These are phyloP conservation scores for Anolis carolinensis DNA, from an alignment of 2,113 vertebrate genomes.

Conservation along the genomic window DNA sequence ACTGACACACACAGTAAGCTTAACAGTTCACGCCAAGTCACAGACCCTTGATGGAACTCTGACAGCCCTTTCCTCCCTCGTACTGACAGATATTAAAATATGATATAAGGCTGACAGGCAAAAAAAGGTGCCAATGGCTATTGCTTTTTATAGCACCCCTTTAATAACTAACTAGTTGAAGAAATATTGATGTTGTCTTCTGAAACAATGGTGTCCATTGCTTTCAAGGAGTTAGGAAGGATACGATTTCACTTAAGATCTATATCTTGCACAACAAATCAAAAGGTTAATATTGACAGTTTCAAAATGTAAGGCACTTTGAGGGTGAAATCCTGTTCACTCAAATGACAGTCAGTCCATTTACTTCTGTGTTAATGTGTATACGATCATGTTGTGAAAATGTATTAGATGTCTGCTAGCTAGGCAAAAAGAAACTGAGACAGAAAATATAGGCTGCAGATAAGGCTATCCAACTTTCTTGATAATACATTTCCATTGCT, in stretches of 20 bases:
- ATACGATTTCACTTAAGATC: background rate
- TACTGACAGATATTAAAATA: conserved; percentile 15
- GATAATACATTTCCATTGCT: background rate
- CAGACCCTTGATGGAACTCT: background rate
- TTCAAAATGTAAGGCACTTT: background rate
- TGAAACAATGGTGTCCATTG: conserved; percentile 5
- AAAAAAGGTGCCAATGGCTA: background rate
- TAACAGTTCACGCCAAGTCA: background rate
- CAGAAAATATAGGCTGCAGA: background rate
- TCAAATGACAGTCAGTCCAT: background rate
- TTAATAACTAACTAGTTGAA: background rate
- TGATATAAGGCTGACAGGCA: conserved; percentile 8
- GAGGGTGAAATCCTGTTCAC: background rate
- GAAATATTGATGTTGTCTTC: background rate
- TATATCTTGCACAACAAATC: background rate
- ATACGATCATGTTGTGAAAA: background rate
- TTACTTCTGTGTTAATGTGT: background rate
- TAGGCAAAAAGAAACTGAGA: background rate
- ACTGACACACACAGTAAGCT: background rate
- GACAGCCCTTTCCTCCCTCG: background rate
- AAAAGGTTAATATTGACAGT: background rate
- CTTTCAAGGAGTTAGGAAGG: background rate
- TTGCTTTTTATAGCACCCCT: conserved; percentile 19
- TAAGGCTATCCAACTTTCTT: background rate
- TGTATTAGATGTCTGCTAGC: background rate